Conservation (phyloP, 2,888 invertebrate genomes). For the Synanthedon vespiformis region DNA sequence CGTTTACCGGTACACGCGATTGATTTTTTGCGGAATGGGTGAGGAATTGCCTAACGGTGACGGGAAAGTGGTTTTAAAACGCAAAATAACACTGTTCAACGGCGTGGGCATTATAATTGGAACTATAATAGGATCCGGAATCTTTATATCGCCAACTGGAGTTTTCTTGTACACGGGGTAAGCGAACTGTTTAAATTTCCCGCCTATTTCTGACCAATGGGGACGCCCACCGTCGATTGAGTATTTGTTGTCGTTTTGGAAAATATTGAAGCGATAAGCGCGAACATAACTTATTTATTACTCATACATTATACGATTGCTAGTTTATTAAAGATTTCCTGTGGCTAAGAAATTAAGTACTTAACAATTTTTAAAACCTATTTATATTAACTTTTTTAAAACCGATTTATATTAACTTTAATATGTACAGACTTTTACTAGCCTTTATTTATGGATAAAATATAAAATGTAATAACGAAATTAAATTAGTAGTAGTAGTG, state of each 20-base stretch:
- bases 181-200: conserved; percentile 41
- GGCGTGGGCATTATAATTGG: conserved; percentile 91
- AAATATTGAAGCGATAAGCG: too few relatives aligned
- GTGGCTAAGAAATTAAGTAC: too few relatives aligned
- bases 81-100: conserved; percentile 86
- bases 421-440: too few relatives aligned
- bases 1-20: conserved; percentile 37
- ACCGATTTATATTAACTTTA: too few relatives aligned
- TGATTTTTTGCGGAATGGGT: conserved; percentile 65
- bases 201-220: conserved; percentile 17
- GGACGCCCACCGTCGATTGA: background rate
- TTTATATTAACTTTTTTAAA: too few relatives aligned
- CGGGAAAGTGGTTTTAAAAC: conserved; percentile 77
- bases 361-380: too few relatives aligned
- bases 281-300: too few relatives aligned
- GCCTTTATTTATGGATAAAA: too few relatives aligned
- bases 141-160: conserved; percentile 92
- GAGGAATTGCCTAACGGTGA: conserved; percentile 52
- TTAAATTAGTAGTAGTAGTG: too few relatives aligned
- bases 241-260: background rate
- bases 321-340: too few relatives aligned
- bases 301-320: too few relatives aligned
- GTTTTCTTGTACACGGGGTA: conserved; percentile 75
- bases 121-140: conserved; percentile 90
- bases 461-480: too few relatives aligned